Conservation (phyloP, 2,113 vertebrate genomes). For the Danio rerio region GRCz12tu NC_133184.1:7168001-7168500, state of each 20-base stretch:
- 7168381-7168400: too few species aligned
- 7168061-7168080: too few species aligned
- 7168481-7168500: too few species aligned
- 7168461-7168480: too few species aligned
- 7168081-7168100: too few species aligned
- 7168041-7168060: too few species aligned
- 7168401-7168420: too few species aligned
- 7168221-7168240: conserved; percentile 40
- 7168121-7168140: conserved; percentile 22
- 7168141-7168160: conserved; percentile 5
- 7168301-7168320: neutral
- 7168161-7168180: conserved; percentile 4
- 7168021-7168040: too few species aligned
- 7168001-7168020: too few species aligned
- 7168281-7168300: conserved; percentile 22
- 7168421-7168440: too few species aligned
- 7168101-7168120: neutral
- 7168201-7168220: conserved; percentile 51
- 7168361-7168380: neutral
- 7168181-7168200: conserved; percentile 54
- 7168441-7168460: too few species aligned
- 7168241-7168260: neutral
- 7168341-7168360: conserved; percentile 20
- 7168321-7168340: conserved; percentile 11
- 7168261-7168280: conserved; percentile 4